These are phyloP conservation scores for Todiramphus chloris DNA, from an alignment of 2,113 vertebrate species.

Conservation along the genomic window DNA sequence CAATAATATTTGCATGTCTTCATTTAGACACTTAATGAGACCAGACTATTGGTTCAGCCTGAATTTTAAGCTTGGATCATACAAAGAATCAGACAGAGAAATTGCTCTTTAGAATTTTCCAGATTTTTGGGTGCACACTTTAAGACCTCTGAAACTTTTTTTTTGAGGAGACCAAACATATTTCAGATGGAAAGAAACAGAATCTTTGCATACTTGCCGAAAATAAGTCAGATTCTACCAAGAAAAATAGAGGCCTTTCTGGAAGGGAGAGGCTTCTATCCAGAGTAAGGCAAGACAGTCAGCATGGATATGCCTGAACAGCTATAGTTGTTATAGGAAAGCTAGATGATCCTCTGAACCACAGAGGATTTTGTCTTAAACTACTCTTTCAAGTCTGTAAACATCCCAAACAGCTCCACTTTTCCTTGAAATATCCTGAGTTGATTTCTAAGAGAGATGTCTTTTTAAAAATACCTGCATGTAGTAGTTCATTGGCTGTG, in stretches of 20 bases:
- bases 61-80: neutral
- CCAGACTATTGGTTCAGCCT: neutral
- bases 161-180: neutral
- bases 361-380: neutral
- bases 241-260: neutral
- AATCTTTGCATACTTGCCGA: neutral
- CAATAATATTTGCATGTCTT: neutral
- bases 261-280: neutral
- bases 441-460: neutral
- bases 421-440: neutral
- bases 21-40: neutral
- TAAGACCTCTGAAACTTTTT: neutral
- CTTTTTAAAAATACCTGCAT: neutral
- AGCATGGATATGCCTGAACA: neutral
- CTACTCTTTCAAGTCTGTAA: neutral
- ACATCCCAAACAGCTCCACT: neutral
- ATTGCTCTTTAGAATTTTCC: neutral
- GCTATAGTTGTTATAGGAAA: neutral
- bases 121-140: neutral
- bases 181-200: neutral
- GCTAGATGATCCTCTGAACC: neutral
- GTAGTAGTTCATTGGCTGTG: neutral
- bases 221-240: neutral
- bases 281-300: neutral
- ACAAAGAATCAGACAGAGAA: neutral